Evolutionary conservation across 2,888 invertebrate genomes (phyloP), one percentile per base, ranked within the genome.

Genomic region (Caenorhabditis afra): DNA sequence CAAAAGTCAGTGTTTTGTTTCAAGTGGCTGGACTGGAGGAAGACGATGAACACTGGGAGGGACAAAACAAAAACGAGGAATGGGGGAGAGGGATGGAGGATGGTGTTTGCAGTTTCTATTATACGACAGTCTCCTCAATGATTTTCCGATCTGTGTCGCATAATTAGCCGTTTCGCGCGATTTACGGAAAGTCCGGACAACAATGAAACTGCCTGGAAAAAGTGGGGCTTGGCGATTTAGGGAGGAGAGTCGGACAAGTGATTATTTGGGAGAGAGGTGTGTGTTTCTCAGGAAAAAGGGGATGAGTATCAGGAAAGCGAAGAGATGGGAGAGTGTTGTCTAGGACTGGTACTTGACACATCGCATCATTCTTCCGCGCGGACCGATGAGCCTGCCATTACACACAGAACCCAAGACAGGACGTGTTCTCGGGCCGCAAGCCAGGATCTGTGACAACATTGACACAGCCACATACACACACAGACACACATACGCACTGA

Each of bases 381-480:
- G 64, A 73, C 64, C 73, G 73, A 73, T 73, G 73, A 73, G 73
- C 73, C 41, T 73, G 73, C 73, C 73, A 73, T 73, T 73, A 73
- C 73, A 73, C 73, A 58, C 44, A 57, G 53, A 53, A 29, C 53
- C 29, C 53, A 70, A 70, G 55, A 55, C 73, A 57, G 58, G 73
- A 73, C 73, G 73, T 73, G 73, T 73, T 73, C 73, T 73, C 73
- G 62, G 1, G 16, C 16, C 18, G 47, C 45, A 45, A 45, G 61
- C 49, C 62, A 41, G 62, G 62, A 64, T 62, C 71, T 47, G 53
- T 64, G 73, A 73, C 73, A 73, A 73, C 73, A 73, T 73, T 73
- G 73, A 73, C 73, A 73, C 64, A 71, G 35, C 53, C 47, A 52
- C 59, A 66, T 45, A 57, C 66, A 67, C 29, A 29, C 4, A 29